Base-by-base conservation (phyloP, 2,113 vertebrate species). In the Condylura cristata region DNA sequence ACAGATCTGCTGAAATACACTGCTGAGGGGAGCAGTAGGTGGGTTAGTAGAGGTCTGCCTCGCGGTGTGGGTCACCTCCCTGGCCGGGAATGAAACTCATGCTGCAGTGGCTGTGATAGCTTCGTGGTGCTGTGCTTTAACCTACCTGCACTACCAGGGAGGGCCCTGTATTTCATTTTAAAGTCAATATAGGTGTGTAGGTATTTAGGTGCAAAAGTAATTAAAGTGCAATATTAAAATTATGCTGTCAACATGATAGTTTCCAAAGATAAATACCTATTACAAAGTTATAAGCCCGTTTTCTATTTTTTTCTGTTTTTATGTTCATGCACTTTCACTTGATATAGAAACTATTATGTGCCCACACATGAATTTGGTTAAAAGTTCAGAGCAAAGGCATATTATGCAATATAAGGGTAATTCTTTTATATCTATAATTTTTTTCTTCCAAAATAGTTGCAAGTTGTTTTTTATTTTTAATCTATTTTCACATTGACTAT, bases 311-410 rank as follows among this genome's bases (percentile, higher is more conserved):
- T 80, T 32, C 94, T 94, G 94, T 96, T 96, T 96, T 96, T 89
- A 94, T 87, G 8, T 28, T 84, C 34, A 48, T 58, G 71, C 63
- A 95, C 91, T 91, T 96, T 93, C 1, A 76, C 46, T 96, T 97
- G 87, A 91, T 81, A 74, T 81, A 87, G 94, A 95, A 86, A 86
- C 48, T 91, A 86, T 97, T 96, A 94, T 70, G n/a, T 91, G 61
- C 95, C 95, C 84, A 96, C 95, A 93, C 89, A 91, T 66, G 56
- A 53, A 95, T 91, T 91, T 91, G 87, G 56, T 76, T 96, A 84
- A 95, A 96, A 95, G 95, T 88, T 96, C 84, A 96, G 37, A 93
- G 81, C 48, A 24, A 80, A 96, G 71, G 48, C 41, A 72, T 13
- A 61, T 96, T 97, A 93, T 93, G 60, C 71, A 96, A 96, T 41